These are phyloP conservation scores for Mobula hypostoma DNA, from an alignment of 2,113 vertebrate species.

Conservation along the genomic window DNA sequence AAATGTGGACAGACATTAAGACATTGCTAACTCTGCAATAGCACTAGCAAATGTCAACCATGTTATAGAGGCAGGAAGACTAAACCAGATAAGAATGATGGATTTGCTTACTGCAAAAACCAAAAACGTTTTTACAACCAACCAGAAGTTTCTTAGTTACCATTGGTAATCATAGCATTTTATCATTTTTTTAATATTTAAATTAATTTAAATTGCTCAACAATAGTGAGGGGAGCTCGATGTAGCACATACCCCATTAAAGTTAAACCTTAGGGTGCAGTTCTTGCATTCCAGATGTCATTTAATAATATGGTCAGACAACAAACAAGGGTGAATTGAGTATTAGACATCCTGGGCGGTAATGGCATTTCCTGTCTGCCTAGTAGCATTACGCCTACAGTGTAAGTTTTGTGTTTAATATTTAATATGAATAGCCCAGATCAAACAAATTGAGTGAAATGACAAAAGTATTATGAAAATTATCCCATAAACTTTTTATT, in stretches of 20 bases:
- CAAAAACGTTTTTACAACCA: too few relatives aligned
- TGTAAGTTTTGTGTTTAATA: neutral
- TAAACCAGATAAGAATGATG: too few relatives aligned
- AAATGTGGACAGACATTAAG: conserved; percentile 91
- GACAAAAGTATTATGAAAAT: neutral
- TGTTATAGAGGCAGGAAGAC: too few relatives aligned
- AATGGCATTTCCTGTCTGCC: neutral
- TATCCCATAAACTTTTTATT: neutral
- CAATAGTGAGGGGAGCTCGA: too few relatives aligned
- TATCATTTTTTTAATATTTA: too few relatives aligned
- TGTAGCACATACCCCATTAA: neutral
- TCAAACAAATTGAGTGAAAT: neutral
- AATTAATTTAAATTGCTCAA: too few relatives aligned
- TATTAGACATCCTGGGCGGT: neutral
- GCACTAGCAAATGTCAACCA: conserved; percentile 71
- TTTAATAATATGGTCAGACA: neutral
- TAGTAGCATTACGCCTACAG: neutral
- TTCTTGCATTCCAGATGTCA: neutral
- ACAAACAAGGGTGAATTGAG: neutral
- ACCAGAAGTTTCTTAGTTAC: too few relatives aligned
- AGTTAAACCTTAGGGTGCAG: neutral
- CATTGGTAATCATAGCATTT: too few relatives aligned
- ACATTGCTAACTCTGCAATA: conserved; percentile 91
- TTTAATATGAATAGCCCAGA: neutral
- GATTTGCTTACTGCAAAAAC: too few relatives aligned